phyloP scores from a whole-genome alignment of 2,113 vertebrate species.

The Lucifuga dentata region DNA sequence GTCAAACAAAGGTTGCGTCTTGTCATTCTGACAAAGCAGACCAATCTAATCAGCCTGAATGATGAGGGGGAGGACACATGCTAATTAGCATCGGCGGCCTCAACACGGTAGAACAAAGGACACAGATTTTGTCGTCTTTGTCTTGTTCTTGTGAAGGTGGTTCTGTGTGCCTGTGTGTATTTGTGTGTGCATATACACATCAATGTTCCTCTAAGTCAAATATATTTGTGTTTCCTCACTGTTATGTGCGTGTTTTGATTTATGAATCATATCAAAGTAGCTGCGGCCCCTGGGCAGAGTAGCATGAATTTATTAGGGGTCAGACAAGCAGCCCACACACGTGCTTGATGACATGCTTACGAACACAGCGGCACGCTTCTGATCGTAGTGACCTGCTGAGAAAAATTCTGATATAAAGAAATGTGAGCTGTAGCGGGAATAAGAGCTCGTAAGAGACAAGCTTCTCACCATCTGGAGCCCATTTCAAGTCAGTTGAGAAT shows the following conservation, averaged over 20 bases:
- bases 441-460: conserved; percentile 19
- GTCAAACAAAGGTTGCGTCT: conserved; percentile 48
- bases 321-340: conserved; percentile 50
- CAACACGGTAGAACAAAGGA: conserved; percentile 39
- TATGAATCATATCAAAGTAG: conserved; percentile 57
- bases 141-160: not conserved
- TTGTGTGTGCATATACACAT: not conserved
- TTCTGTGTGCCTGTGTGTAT: conserved; percentile 1
- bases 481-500: conserved; percentile 31
- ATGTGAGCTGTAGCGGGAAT: conserved; percentile 6
- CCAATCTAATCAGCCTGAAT: conserved; percentile 59
- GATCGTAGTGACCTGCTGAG: conserved; percentile 31
- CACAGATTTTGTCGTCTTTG: not conserved
- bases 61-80: conserved; percentile 53
- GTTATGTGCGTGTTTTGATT: conserved; percentile 11
- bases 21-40: conserved; percentile 44
- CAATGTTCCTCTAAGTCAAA: not conserved
- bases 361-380: conserved; percentile 30
- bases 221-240: not conserved
- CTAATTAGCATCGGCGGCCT: conserved; percentile 61
- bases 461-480: conserved; percentile 40
- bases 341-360: not conserved
- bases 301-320: conserved; percentile 52
- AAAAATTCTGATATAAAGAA: conserved; percentile 32
- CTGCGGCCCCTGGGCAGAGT: conserved; percentile 47